Percentiles rank a stretch among this genome's conserved stretches.
Conservation (phyloP, 2,797 vertebrate genomes). For the Coluber constrictor region DNA sequence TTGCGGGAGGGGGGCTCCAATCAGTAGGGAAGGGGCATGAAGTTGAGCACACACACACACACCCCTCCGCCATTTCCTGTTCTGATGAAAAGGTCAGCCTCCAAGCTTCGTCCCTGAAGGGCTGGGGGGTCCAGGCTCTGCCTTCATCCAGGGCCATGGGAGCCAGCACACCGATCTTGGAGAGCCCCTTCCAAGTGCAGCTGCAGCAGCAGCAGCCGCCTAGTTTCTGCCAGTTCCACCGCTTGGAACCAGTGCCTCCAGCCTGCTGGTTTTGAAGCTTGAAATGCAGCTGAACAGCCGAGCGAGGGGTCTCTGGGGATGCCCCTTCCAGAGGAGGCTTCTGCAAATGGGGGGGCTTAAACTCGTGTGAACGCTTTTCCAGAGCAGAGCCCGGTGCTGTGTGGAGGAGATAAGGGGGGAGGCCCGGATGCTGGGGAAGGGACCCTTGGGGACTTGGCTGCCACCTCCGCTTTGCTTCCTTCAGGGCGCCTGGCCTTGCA, state of each 20-base stretch:
- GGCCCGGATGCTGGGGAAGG: not conserved
- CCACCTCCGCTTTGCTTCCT: not conserved
- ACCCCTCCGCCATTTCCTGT: not conserved
- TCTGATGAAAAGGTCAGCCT: not conserved
- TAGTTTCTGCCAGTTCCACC: not conserved
- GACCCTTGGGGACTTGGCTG: not conserved
- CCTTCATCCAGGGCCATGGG: not conserved
- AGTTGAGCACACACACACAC: too few species aligned
- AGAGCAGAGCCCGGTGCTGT: conserved; percentile 19
- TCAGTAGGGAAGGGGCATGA: not conserved
- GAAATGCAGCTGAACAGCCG: conserved; percentile 40
- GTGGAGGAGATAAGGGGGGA: not conserved
- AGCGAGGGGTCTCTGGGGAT: conserved; percentile 36
- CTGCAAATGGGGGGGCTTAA: conserved; percentile 40
- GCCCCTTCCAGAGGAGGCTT: not conserved
- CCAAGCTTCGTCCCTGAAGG: not conserved
- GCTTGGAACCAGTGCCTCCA: not conserved
- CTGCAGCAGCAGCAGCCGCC: too few species aligned
- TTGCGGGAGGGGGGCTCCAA: not conserved
- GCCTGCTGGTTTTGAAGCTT: not conserved
- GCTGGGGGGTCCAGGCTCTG: not conserved
- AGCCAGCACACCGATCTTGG: not conserved
- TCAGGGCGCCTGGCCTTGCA: not conserved
- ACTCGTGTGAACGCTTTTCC: conserved; percentile 25
- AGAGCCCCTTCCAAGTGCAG: not conserved